A percentile compares a stretch with the other conserved stretches of the same genome.
Evolutionary conservation across 1,140 invertebrate genomes (phyloP).

Genomic region (Acyrthosiphon pisum): DNA sequence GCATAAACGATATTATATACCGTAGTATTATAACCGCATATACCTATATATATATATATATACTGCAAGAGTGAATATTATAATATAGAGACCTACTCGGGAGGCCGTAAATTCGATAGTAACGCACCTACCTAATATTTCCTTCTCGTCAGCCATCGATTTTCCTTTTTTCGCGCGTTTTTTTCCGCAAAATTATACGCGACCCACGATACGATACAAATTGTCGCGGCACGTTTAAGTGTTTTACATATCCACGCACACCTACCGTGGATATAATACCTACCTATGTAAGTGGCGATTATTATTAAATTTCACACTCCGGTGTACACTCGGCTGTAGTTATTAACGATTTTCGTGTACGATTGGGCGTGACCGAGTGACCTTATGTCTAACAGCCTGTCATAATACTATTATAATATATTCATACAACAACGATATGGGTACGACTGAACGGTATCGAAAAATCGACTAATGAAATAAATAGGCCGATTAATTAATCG

Average conservation of each 20-base stretch:
- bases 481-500: neutral
- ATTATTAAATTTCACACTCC: conserved; percentile 9
- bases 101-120: neutral
- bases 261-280: neutral
- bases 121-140: neutral
- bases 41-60: too few relatives aligned
- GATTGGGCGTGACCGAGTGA: conserved; percentile 16
- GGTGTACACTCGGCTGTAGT: neutral
- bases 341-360: conserved; percentile 8
- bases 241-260: neutral
- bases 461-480: neutral
- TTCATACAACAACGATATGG: too few relatives aligned
- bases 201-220: neutral
- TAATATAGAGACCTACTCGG: too few relatives aligned
- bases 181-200: neutral
- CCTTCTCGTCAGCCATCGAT: neutral
- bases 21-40: too few relatives aligned
- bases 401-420: neutral
- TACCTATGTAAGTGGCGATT: neutral
- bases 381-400: neutral
- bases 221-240: neutral
- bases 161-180: neutral
- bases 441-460: neutral
- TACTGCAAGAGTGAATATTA: too few relatives aligned
- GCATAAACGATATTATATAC: neutral